Evolutionary conservation across 2,113 vertebrate species (phyloP).

Genomic region (Gymnarchus niloticus): DNA sequence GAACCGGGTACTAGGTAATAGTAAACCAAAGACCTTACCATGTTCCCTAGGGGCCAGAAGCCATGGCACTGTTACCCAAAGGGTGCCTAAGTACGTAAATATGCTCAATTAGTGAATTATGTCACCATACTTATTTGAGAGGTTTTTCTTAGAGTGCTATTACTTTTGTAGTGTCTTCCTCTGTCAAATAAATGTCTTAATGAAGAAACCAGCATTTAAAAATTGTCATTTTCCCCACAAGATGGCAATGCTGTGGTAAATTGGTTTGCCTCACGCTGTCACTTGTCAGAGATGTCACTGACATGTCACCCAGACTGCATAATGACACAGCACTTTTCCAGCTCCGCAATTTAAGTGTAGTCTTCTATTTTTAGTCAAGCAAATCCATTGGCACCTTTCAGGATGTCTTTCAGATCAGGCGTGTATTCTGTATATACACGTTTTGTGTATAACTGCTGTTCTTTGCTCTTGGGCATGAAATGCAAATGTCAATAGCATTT

Average conservation of each 20-base stretch:
- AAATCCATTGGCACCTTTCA: neutral
- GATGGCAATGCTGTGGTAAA: neutral
- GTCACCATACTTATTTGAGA: neutral
- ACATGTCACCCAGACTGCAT: neutral
- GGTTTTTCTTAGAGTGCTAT: too few species aligned
- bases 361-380: neutral
- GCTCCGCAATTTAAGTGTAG: neutral
- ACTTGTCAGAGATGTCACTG: neutral
- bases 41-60: neutral
- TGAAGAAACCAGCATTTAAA: too few species aligned
- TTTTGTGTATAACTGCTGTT: neutral
- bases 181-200: too few species aligned
- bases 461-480: neutral
- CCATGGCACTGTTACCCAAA: neutral
- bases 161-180: too few species aligned
- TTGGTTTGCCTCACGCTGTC: neutral
- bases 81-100: neutral
- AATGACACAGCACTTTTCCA: neutral
- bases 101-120: neutral
- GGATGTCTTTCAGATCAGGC: neutral
- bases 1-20: neutral
- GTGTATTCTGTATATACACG: neutral
- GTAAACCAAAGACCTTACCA: too few species aligned
- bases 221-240: slow-evolving; percentile 10
- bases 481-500: neutral